phyloP scores from a whole-genome alignment of 2,888 invertebrate species.

The Phymatocera aterrima region DNA sequence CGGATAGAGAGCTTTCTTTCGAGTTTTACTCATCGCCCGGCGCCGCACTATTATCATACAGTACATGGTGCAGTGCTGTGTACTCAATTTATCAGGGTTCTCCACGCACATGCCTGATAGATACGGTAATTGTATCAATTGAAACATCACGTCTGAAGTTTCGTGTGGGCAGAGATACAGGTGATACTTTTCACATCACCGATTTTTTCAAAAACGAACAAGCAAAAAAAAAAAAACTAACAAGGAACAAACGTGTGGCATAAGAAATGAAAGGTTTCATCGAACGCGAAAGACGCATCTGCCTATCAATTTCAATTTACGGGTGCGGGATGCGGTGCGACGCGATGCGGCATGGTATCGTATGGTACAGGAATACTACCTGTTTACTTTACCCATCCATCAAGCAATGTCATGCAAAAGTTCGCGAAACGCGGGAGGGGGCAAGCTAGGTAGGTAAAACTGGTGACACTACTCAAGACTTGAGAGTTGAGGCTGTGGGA shows the following conservation, averaged over 20 bases:
- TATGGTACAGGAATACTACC: background rate
- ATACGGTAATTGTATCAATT: too few species aligned
- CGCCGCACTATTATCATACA: too few species aligned
- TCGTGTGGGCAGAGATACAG: too few species aligned
- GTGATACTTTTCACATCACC: too few species aligned
- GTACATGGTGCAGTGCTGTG: too few species aligned
- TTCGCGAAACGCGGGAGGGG: background rate
- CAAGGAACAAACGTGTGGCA: background rate
- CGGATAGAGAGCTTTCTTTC: background rate
- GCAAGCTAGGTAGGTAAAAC: background rate
- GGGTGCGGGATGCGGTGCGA: background rate
- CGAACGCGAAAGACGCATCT: background rate
- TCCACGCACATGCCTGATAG: too few species aligned
- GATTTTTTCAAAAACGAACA: too few species aligned
- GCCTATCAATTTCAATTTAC: conserved; percentile 15
- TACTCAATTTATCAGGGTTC: too few species aligned
- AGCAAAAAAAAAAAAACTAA: too few species aligned
- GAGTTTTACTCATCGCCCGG: too few species aligned
- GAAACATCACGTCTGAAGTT: too few species aligned
- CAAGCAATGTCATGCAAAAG: conserved; percentile 19
- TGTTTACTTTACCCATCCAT: conserved; percentile 23
- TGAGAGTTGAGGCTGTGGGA: background rate
- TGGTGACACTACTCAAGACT: background rate
- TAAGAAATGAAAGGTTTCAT: background rate
- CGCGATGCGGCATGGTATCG: too few species aligned